Evolutionary conservation across 2,113 vertebrate species (phyloP).

Genomic region (Chunga burmeisteri): DNA sequence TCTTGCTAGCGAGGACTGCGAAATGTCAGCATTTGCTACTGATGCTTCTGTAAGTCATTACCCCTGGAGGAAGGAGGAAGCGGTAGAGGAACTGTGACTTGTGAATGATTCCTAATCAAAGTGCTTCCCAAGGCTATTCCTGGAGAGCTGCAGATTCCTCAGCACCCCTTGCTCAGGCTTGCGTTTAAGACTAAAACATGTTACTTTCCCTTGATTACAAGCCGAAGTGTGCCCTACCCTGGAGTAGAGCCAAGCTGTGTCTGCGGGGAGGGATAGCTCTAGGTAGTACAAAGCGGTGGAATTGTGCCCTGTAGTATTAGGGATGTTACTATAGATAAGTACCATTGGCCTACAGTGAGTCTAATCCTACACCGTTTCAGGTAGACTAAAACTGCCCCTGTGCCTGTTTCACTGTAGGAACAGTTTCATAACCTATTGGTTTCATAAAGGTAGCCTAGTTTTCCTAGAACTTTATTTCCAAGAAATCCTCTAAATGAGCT

Average conservation of each 20-base stretch:
- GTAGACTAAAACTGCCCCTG: background rate
- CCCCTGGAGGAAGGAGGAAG: background rate
- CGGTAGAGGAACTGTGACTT: background rate
- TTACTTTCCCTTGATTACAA: background rate
- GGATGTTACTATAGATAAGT: background rate
- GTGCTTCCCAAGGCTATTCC: conserved; percentile 1
- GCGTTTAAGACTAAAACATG: background rate
- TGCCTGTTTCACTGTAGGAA: background rate
- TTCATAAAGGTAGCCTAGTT: background rate
- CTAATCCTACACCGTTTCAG: background rate
- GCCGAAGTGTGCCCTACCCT: background rate
- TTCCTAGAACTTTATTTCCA: conserved; percentile 16
- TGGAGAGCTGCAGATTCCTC: background rate
- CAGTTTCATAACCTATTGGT: background rate
- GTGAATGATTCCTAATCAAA: conserved; percentile 5
- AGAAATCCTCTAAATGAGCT: background rate
- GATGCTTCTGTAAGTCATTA: conserved; percentile 14
- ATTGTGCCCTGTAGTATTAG: background rate
- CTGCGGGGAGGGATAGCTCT: background rate
- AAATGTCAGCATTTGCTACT: background rate
- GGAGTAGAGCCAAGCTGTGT: background rate
- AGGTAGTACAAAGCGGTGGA: background rate
- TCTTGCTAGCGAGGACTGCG: background rate
- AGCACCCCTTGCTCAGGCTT: conserved; percentile 1
- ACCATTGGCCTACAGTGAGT: background rate